Conservation (phyloP, 2,113 vertebrate species). For the Onychostruthus taczanowskii region DNA sequence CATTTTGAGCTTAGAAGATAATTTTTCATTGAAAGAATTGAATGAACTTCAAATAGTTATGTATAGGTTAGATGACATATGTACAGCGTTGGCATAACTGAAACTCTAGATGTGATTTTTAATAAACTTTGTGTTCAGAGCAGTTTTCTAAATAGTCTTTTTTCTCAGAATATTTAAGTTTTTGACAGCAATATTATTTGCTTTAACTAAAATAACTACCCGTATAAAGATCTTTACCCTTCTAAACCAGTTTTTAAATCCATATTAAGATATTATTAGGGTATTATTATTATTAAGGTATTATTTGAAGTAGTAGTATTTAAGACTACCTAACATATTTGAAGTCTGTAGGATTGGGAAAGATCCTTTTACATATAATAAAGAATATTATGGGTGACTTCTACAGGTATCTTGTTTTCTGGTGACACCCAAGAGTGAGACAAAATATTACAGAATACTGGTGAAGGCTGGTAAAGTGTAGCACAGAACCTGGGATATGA, state of each 20-base stretch:
- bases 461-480: not conserved
- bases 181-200: not conserved
- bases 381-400: not conserved
- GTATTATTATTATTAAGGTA: not conserved
- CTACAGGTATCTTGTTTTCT: not conserved
- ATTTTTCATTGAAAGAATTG: not conserved
- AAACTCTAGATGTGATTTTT: not conserved
- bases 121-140: not conserved
- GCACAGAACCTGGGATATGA: not conserved
- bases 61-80: fast-evolving
- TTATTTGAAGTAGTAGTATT: not conserved
- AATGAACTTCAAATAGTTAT: not conserved
- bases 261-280: not conserved
- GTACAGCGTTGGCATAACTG: not conserved
- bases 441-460: not conserved
- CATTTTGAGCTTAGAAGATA: not conserved
- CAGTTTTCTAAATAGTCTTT: not conserved
- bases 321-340: not conserved
- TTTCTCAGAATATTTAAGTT: fast-evolving
- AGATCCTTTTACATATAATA: not conserved
- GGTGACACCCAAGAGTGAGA: not conserved
- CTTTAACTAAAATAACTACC: not conserved
- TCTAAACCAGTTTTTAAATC: not conserved
- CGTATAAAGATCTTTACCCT: not conserved
- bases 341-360: not conserved